Evolutionary conservation across 2,113 vertebrate genomes (phyloP).

Genomic region (Otus sunia): DNA sequence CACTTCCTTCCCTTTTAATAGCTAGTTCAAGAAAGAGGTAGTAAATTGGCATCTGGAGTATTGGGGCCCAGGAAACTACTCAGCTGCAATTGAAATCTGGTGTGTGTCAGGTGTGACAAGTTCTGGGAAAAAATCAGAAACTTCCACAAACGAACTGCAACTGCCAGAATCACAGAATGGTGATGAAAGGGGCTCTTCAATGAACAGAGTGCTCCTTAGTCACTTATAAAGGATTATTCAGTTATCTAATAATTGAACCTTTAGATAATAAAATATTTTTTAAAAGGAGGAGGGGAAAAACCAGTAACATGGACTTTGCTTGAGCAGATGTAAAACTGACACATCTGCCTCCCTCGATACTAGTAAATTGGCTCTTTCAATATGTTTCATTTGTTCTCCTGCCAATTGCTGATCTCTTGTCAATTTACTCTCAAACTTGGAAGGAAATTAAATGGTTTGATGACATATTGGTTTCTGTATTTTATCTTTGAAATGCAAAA

Average conservation of each 20-base stretch:
- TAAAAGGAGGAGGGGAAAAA: not conserved
- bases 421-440: slow-evolving; percentile 44
- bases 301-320: not conserved
- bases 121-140: not conserved
- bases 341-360: slow-evolving; percentile 27
- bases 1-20: slow-evolving; percentile 9
- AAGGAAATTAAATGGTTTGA: slow-evolving; percentile 62
- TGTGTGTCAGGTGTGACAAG: not conserved
- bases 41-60: slow-evolving; percentile 34
- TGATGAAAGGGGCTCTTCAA: not conserved
- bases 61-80: not conserved
- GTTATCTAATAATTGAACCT: slow-evolving; percentile 40
- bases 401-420: slow-evolving; percentile 58
- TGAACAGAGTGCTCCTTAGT: not conserved
- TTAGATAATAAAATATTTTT: not conserved
- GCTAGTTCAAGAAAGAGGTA: not conserved
- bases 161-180: not conserved
- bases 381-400: slow-evolving; percentile 61
- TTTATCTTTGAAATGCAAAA: slow-evolving; percentile 63
- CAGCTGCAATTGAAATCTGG: slow-evolving; percentile 23
- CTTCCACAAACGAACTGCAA: not conserved
- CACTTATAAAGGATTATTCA: slow-evolving; percentile 11
- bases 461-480: slow-evolving; percentile 47
- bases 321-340: slow-evolving; percentile 48
- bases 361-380: slow-evolving; percentile 42